Base-by-base conservation (phyloP, 2,888 invertebrate species). In the Andrena fulva region DNA sequence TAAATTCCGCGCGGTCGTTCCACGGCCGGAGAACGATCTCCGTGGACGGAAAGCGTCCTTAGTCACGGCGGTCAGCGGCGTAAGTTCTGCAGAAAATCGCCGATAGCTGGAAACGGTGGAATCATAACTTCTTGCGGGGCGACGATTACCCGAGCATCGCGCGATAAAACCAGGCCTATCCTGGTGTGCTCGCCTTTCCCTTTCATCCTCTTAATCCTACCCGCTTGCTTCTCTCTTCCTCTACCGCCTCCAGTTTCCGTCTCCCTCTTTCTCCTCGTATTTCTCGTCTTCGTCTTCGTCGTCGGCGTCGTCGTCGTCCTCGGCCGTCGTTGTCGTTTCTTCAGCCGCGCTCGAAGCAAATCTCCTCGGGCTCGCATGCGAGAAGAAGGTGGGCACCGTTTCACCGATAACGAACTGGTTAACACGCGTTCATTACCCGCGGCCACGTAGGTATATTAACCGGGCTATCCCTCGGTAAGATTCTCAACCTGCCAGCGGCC, bases 331-430 rank as follows among this genome's bases (percentile, higher is more conserved):
- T 64, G 50, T 48, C 42, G 42, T 42, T 63, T 59, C 67, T 62
- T 31, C 35, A 12, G 29, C 56, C 33, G 27, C 20, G 52, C 31
- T 42, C 31, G 63, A 48, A 24, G 16, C 63, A 60, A 70, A 29
- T 71, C 67, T 50, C 24, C 63, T 29, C 16, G 56, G 50, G 33
- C 69, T 59, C 56, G 59, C 63, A 71, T 54, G 77, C 62, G 74
- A 74, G 84, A 77, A 72, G 76, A 77, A 71, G 73, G 76, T 78
- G 78, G 84, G 73, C 81, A 74, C 54, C 67, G 75, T 75, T 81
- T 74, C 42, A 64, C 64, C 78, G 85, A 85, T 85, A 85, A 85
- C 85, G 84, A 85, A 85, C 85, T 85, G 85, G 85, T 85, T 85
- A 85, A 85, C 85, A 84, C 84, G 84, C 85, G 84, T 84, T 84